Conservation (phyloP, 2,888 invertebrate genomes). For the Noctua janthe region DNA sequence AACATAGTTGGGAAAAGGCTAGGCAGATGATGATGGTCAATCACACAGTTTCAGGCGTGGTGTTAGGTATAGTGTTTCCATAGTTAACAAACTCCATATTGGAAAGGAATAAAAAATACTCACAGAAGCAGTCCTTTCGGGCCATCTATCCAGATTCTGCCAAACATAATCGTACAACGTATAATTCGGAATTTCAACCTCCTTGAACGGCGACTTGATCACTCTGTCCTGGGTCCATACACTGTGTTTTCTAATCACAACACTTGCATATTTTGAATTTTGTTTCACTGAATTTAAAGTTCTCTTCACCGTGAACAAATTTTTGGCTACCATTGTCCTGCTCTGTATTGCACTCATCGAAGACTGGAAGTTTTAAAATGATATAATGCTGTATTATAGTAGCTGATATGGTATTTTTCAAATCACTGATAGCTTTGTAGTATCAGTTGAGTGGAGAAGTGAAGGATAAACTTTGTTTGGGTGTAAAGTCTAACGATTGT, state of each 20-base stretch:
- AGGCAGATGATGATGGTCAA: too few relatives aligned
- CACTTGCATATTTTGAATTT: conserved; percentile 70
- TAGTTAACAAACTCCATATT: neutral
- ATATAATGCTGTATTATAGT: conserved; percentile 5
- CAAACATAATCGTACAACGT: conserved; percentile 92
- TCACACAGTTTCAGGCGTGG: neutral
- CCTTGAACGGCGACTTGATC: conserved; percentile 88
- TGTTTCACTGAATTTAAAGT: conserved; percentile 69
- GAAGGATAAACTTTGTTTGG: conserved; percentile 11
- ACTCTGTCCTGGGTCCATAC: conserved; percentile 82
- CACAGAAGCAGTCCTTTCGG: conserved; percentile 91
- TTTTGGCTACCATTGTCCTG: conserved; percentile 74
- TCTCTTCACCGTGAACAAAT: conserved; percentile 72
- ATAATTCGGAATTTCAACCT: conserved; percentile 87
- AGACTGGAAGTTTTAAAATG: conserved; percentile 33
- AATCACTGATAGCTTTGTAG: conserved; percentile 6
- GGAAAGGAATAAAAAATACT: conserved; percentile 76
- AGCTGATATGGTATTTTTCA: conserved; percentile 37
- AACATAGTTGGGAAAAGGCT: too few relatives aligned
- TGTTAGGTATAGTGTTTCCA: neutral
- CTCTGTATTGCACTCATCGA: conserved; percentile 21
- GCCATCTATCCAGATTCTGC: conserved; percentile 92
- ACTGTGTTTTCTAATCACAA: conserved; percentile 74
- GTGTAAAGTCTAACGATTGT: conserved; percentile 7
- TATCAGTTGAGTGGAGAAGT: conserved; percentile 10